Percentiles rank a stretch among this genome's conserved stretches.
Evolutionary conservation across 2,888 invertebrate species (phyloP).

Genomic region (Steinernema hermaphroditum): DNA sequence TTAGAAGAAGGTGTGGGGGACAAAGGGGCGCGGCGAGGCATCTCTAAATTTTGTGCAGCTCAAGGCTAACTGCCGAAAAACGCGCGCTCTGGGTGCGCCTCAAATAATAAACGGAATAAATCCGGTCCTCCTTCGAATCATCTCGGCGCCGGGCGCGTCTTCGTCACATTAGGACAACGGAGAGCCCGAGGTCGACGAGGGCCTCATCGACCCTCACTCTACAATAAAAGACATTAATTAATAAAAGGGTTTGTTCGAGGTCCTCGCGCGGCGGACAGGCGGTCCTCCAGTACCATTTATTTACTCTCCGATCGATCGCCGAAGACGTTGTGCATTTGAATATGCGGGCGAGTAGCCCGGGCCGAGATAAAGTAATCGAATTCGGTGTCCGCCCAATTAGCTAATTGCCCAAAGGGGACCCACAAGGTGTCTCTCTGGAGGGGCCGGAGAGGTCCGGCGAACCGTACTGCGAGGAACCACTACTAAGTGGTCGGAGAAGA

Average conservation of each 20-base stretch:
- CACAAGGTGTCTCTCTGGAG: too few species aligned
- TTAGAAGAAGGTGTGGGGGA: neutral
- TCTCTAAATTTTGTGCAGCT: slow-evolving; percentile 9
- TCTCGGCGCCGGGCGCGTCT: neutral
- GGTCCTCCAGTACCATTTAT: neutral
- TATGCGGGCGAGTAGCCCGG: neutral
- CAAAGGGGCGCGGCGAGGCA: neutral
- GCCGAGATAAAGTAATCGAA: slow-evolving; percentile 9
- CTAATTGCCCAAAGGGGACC: neutral
- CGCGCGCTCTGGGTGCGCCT: slow-evolving; percentile 20
- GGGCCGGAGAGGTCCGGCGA: too few species aligned
- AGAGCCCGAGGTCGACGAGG: slow-evolving; percentile 13
- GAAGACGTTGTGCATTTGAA: slow-evolving; percentile 12
- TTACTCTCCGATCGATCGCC: slow-evolving; percentile 28
- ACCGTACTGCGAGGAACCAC: neutral
- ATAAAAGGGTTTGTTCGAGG: slow-evolving; percentile 27
- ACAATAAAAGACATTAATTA: slow-evolving; percentile 31
- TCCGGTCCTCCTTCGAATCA: neutral
- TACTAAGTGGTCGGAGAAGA: slow-evolving; percentile 21
- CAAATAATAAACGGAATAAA: slow-evolving; percentile 31
- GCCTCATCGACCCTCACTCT: slow-evolving; percentile 24
- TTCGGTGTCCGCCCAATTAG: slow-evolving; percentile 7
- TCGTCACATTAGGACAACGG: slow-evolving; percentile 21
- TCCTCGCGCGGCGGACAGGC: slow-evolving; percentile 13
- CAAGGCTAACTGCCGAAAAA: slow-evolving; percentile 29